phyloP scores from a whole-genome alignment of 2,888 invertebrate genomes.

The Tinea pellionella region DNA sequence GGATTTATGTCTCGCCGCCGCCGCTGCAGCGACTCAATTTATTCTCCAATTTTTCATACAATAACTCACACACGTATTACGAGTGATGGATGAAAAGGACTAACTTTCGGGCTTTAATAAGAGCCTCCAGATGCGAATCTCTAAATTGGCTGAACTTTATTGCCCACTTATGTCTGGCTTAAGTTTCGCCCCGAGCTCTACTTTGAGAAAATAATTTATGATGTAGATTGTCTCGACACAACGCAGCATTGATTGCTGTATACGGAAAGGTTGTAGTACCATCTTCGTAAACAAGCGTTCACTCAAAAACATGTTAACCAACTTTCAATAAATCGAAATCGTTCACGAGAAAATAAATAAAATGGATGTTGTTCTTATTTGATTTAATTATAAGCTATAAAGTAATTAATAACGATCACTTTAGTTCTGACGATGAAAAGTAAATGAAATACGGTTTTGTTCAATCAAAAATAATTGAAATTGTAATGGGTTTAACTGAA shows the following conservation, averaged over 20 bases:
- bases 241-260: constrained; percentile 45
- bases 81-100: constrained; percentile 71
- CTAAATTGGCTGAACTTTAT: constrained; percentile 70
- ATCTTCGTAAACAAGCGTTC: neutral
- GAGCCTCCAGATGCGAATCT: constrained; percentile 70
- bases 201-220: constrained; percentile 65
- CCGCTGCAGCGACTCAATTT: constrained; percentile 70
- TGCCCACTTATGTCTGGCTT: constrained; percentile 71
- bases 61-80: constrained; percentile 71
- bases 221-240: constrained; percentile 60
- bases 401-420: constrained; percentile 28
- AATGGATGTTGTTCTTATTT: neutral
- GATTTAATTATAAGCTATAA: constrained; percentile 1
- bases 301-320: neutral
- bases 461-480: constrained; percentile 51
- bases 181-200: constrained; percentile 65
- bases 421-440: constrained; percentile 42
- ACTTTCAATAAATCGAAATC: too few species aligned
- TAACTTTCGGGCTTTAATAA: constrained; percentile 71
- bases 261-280: neutral
- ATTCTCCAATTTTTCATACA: constrained; percentile 71
- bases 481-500: constrained; percentile 52
- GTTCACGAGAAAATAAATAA: too few species aligned
- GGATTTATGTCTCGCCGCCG: constrained; percentile 70
- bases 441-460: constrained; percentile 41